Evolutionary conservation across 1,140 invertebrate species (phyloP).

Genomic region (Pemphigus obesinymphae): DNA sequence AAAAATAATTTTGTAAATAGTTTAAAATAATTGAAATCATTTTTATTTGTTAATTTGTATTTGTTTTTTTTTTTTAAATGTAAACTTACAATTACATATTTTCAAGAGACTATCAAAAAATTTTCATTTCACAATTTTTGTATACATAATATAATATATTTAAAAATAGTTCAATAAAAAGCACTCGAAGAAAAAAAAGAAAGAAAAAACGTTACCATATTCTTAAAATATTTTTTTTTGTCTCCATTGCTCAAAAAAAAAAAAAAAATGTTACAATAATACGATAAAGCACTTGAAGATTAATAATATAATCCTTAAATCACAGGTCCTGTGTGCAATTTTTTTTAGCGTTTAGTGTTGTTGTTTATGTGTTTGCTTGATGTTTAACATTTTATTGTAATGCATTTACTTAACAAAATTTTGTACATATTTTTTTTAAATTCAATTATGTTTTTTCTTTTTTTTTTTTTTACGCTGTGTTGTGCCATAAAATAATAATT

Average conservation of each 20-base stretch:
- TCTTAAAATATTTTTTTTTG: neutral
- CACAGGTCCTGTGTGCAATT: conserved; percentile 30
- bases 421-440: conserved; percentile 16
- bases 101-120: conserved; percentile 50
- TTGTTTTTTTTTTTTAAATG: neutral
- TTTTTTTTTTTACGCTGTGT: conserved; percentile 34
- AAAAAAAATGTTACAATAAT: neutral
- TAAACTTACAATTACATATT: conserved; percentile 19
- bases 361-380: conserved; percentile 32
- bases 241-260: conserved; percentile 33
- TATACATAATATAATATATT: neutral
- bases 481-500: conserved; percentile 35
- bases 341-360: conserved; percentile 32
- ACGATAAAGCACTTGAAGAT: neutral
- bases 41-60: conserved; percentile 32
- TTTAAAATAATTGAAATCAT: neutral
- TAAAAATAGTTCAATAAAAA: neutral
- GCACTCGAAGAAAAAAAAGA: neutral
- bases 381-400: conserved; percentile 35
- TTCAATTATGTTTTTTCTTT: conserved; percentile 10
- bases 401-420: conserved; percentile 33
- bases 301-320: neutral
- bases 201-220: conserved; percentile 15
- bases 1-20: conserved; percentile 27
- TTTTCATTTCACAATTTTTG: neutral